Base-by-base conservation (phyloP, 2,888 invertebrate genomes). In the Cerceris ruficornis region DNA sequence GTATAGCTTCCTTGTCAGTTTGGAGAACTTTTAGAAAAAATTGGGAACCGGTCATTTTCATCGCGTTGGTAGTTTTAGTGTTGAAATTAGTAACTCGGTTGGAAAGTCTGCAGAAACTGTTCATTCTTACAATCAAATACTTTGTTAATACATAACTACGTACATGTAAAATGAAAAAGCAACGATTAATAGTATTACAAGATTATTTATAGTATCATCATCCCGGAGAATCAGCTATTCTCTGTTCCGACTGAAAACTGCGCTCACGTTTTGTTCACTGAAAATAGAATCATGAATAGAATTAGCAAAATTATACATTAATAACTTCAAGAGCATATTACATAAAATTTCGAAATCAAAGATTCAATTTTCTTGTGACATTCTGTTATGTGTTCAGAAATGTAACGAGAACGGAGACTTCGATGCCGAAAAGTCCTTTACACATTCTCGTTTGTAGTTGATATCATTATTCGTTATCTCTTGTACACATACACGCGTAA, bases 361-460 rank as follows among this genome's bases (percentile, higher is more conserved):
- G 60, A 60, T 74, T 59, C 15, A 60, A 66, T 57, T 67, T 55
- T 39, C 42, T 55, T 67, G 68, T 67, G 77, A 67, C 75, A 81
- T 74, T 75, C 60, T 64, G 58, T 82, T 77, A 77, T 77, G 83
- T 77, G 83, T 78, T 81, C 78, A 71, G 71, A 13, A 50, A 15
- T 39, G 60, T 50, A 46, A 13, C 8, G 15, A 9, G 50, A 60
- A 50, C 15, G 60, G 69, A 58, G 64, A 76, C 65, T 83, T 75
- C 28, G 59, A 77, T 67, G 77, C 70, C 61, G 42, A 67, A 67
- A 55, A 43, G 57, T 17, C 46, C 28, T 28, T 67, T 65, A 60
- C 49, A 61, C 65, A 68, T 69, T 59, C 70, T 54, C 64, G 42
- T 69, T 64, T 71, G 15, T 70, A 76, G 73, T 75, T 75, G 50